Evolutionary conservation across 2,113 vertebrate species (phyloP), one percentile per base, ranked within the genome.

Genomic region (Rhinolophus sinicus): DNA sequence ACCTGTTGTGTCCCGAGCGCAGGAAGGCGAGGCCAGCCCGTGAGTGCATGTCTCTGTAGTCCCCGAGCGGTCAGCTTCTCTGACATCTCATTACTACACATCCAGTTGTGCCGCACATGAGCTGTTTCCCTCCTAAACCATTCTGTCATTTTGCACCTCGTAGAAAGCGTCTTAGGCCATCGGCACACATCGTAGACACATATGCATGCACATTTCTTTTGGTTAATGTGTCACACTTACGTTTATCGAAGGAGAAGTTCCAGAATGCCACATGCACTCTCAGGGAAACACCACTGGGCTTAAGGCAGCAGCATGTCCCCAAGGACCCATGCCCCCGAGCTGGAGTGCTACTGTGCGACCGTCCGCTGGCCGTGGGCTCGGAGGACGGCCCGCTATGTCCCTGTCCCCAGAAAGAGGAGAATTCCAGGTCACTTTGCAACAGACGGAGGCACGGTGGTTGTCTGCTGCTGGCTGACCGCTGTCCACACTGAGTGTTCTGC

Each of bases 351-450:
- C 65, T 33, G 30, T 22, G 76, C 14, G 50, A 90, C 85, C 78
- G 11, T 80, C 72, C 62, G 83, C 50, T 90, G 80, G 90, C 52
- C 19, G 5, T 52, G 81, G 90, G 85, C 70, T 73, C 75, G 0
- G 73, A 96, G 92, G 77, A 40, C 2, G 28, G 50, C 73, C 96
- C 50, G 0, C 54, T 50, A 22, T 54, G 89, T 54, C 85, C 82
- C 96, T 26, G 35, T 54, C 93, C 93, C 93, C 50, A 95, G 94
- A 81, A 75, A 80, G 94, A 81, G 92, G 58, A 81, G 92, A 97
- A 98, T 96, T 98, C 98, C 98, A 99, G 98, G 98, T 99, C 98
- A 98, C 98, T 98, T 99, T 99, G 99, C 98, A 90, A 98, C 99
- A 99, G 99, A 98, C 98, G 47, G 47, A 56, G 97, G 97, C 50